Evolutionary conservation across 2,113 vertebrate species (phyloP), one percentile per base, ranked within the genome.

Genomic region (Antechinus flavipes): DNA sequence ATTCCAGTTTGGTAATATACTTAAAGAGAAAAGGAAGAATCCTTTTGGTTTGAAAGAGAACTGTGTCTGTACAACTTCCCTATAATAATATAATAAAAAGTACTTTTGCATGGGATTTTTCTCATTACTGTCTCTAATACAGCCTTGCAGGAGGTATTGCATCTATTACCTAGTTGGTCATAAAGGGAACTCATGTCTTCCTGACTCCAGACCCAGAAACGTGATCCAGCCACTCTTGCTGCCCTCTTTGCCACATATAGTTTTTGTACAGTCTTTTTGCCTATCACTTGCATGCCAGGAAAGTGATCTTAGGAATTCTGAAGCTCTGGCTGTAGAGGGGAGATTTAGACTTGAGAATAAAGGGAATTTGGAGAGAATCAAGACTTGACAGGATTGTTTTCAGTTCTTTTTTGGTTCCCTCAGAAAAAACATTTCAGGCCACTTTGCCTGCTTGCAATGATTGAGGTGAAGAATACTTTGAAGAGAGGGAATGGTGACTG

Each of bases 1-100:
- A 23, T 93, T 94, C 54, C 19, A 91, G 52, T 90, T 95, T 23
- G 53, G 95, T 95, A 97, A 94, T 94, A 92, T 50, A 58, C 93
- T 96, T 97, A 56, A n/a, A 95, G 93, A 96, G 84, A 91, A 95
- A 54, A 90, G 93, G 68, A 96, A 96, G 91, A 58, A 92, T 90
- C 90, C 92, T 96, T 95, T 95, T 52, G 95, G 93, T 91, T 95
- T 96, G 92, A 96, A 68, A 94, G 68, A 91, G n/a, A 55, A 53
- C 94, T 90, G 10, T 94, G 58, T 93, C 90, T 89, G 93, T 22
- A 68, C 2, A 53, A n/a, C 90, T 52, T 93, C n/a, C 2, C 25
- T 12, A 0, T 56, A 14, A 49, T 76, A n/a, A 76, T n/a, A 76
- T 35, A 76, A 76, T 76, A n/a, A 68, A 68, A 68, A 30, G 35